Evolutionary conservation across 2,797 vertebrate genomes (phyloP).

Genomic region (Thaleichthys pacificus): DNA sequence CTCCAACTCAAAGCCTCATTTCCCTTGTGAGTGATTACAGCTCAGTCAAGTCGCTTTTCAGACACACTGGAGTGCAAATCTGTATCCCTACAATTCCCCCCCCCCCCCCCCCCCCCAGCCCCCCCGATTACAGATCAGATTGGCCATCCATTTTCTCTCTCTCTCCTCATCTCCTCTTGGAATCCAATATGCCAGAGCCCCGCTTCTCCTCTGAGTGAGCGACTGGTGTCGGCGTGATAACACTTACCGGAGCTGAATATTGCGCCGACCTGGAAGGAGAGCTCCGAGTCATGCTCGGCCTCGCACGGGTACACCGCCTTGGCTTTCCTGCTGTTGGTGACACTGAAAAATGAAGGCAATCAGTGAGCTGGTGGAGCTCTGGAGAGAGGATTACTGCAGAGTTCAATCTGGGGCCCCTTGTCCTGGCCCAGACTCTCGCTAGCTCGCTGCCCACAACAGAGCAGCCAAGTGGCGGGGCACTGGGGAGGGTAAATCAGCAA

Average conservation of each 20-base stretch:
- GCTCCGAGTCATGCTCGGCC: constrained; percentile 94
- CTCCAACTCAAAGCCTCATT: constrained; percentile 60
- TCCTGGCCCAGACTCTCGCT: constrained; percentile 33
- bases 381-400: constrained; percentile 67
- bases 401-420: constrained; percentile 65
- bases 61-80: constrained; percentile 62
- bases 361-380: constrained; percentile 71
- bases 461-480: not conserved
- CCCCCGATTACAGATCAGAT: constrained; percentile 74
- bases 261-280: constrained; percentile 95
- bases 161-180: not conserved
- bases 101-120: too few species aligned
- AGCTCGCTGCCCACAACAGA: too few species aligned
- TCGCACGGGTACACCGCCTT: constrained; percentile 94
- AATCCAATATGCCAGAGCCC: constrained; percentile 74
- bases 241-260: constrained; percentile 97
- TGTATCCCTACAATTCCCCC: constrained; percentile 33
- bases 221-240: constrained; percentile 70
- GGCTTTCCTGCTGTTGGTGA: constrained; percentile 82
- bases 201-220: constrained; percentile 62
- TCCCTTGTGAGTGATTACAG: constrained; percentile 70
- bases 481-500: not conserved
- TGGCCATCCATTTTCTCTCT: constrained; percentile 54
- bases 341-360: constrained; percentile 81
- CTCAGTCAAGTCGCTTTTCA: constrained; percentile 54